phyloP scores from a whole-genome alignment of 2,113 vertebrate genomes.

The Nansenia antarctica region DNA sequence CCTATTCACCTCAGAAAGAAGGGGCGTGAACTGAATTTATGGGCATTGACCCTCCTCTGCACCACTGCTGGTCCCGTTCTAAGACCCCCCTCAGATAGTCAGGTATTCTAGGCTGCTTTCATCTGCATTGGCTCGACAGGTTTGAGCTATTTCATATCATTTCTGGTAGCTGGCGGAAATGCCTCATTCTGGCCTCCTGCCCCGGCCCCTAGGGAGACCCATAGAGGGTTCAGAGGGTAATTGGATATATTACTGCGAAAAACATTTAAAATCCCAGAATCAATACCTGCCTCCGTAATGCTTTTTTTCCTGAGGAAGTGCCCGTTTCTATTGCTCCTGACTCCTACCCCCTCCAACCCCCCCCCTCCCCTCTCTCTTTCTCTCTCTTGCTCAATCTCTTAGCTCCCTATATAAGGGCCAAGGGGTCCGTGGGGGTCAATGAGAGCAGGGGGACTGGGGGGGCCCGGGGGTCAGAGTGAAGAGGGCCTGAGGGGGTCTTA shows the following conservation, averaged over 20 bases:
- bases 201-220: constrained; percentile 59
- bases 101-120: too few species aligned
- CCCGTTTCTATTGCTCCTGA: constrained; percentile 60
- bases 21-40: too few species aligned
- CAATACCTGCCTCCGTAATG: constrained; percentile 78
- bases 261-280: constrained; percentile 78
- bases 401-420: constrained; percentile 53
- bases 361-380: constrained; percentile 15
- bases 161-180: constrained; percentile 44
- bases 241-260: constrained; percentile 77
- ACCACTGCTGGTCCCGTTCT: too few species aligned
- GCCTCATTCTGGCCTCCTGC: constrained; percentile 37
- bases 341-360: constrained; percentile 19
- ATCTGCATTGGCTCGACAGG: too few species aligned
- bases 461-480: constrained; percentile 48
- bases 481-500: constrained; percentile 58
- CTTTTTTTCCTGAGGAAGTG: constrained; percentile 73
- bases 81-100: too few species aligned
- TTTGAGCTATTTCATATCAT: constrained; percentile 57
- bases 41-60: too few species aligned
- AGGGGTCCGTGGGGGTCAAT: constrained; percentile 56
- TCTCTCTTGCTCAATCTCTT: constrained; percentile 5
- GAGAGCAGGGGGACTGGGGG: constrained; percentile 53
- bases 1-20: too few species aligned
- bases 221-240: constrained; percentile 77